phyloP scores from a whole-genome alignment of 2,797 vertebrate genomes.

The Alauda arvensis region DNA sequence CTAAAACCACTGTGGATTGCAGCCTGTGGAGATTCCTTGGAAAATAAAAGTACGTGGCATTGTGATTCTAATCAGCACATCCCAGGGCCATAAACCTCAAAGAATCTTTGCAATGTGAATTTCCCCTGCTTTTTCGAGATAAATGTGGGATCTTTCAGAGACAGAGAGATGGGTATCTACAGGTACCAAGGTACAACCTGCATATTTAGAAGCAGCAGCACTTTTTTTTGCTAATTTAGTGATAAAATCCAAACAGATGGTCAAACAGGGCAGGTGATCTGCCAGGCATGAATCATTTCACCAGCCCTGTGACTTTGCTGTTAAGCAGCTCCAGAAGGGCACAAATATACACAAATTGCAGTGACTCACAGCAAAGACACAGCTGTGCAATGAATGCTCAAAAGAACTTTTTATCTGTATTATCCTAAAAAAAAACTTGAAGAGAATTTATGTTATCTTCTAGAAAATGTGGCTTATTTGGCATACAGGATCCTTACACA shows the following conservation, averaged over 20 bases:
- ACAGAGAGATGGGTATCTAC: neutral
- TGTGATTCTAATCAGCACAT: slow-evolving; percentile 42
- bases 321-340: neutral
- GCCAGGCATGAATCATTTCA: neutral
- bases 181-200: neutral
- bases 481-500: neutral
- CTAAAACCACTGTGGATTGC: neutral
- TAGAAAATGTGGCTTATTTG: neutral
- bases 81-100: slow-evolving; percentile 37
- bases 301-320: neutral
- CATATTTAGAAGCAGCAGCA: neutral
- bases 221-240: neutral
- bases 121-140: slow-evolving; percentile 23
- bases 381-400: fast-evolving
- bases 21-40: neutral
- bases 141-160: slow-evolving; percentile 19
- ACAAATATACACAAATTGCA: neutral
- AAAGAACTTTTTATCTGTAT: neutral
- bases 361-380: neutral
- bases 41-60: slow-evolving; percentile 17
- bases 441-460: neutral
- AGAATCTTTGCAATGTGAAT: slow-evolving; percentile 44
- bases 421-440: neutral
- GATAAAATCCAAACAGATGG: slow-evolving; percentile 33
- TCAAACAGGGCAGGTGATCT: neutral